phyloP scores from a whole-genome alignment of 1,140 invertebrate species.

The Lepeophtheirus salmonis region DNA sequence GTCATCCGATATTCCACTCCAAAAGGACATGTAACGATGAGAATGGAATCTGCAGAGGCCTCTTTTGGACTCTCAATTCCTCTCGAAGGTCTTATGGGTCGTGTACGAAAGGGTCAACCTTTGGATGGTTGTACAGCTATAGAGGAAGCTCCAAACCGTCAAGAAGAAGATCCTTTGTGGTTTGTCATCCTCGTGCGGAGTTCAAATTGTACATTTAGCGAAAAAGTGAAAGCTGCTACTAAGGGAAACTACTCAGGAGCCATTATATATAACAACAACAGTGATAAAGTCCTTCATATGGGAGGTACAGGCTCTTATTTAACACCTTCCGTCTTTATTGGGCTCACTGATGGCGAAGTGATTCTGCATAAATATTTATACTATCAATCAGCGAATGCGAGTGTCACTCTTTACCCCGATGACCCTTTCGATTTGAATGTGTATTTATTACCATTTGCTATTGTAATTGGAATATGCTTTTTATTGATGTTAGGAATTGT shows the following conservation, averaged over 20 bases:
- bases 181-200: slow-evolving; percentile 50
- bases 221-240: slow-evolving; percentile 62
- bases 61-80: neutral
- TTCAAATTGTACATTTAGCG: slow-evolving; percentile 54
- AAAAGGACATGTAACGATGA: too few species aligned
- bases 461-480: neutral
- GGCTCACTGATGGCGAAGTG: neutral
- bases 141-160: neutral
- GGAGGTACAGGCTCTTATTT: too few species aligned
- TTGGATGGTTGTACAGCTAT: neutral
- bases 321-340: slow-evolving; percentile 2
- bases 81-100: neutral
- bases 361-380: neutral
- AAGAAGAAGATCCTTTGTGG: slow-evolving; percentile 36
- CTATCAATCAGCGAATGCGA: neutral
- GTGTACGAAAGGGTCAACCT: neutral
- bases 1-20: too few species aligned
- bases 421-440: slow-evolving; percentile 31
- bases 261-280: slow-evolving; percentile 66
- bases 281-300: slow-evolving; percentile 46
- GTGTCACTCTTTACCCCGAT: neutral
- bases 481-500: too few species aligned
- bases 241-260: slow-evolving; percentile 52
- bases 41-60: neutral
- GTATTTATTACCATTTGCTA: neutral